Conservation (phyloP, 1,140 invertebrate species). For the Drosophila quadrilineata region DNA sequence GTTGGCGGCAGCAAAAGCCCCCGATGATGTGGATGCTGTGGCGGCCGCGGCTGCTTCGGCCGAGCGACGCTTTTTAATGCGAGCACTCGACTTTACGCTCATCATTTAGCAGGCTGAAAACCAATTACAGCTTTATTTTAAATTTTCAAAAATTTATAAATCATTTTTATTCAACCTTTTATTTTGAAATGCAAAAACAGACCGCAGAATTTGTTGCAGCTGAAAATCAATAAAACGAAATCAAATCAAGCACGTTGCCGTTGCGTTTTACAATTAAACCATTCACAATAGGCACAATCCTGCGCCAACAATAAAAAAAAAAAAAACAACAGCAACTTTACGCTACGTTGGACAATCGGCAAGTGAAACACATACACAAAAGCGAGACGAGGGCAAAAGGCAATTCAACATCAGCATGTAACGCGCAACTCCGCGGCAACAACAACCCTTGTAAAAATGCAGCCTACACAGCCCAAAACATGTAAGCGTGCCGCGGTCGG, state of each 20-base stretch:
- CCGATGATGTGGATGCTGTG: slow-evolving; percentile 28
- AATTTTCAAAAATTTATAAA: too few species aligned
- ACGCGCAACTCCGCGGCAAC: slow-evolving; percentile 72
- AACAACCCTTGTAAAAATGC: slow-evolving; percentile 72
- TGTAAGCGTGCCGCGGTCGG: slow-evolving; percentile 33
- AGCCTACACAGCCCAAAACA: too few species aligned
- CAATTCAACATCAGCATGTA: slow-evolving; percentile 27
- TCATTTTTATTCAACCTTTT: too few species aligned
- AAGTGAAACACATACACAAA: slow-evolving; percentile 63
- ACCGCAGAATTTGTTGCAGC: too few species aligned
- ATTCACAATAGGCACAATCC: slow-evolving; percentile 27
- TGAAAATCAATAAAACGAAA: slow-evolving; percentile 57
- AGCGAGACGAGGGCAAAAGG: slow-evolving; percentile 23
- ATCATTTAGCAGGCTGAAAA: slow-evolving; percentile 23
- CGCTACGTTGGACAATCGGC: slow-evolving; percentile 28
- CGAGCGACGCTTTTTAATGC: slow-evolving; percentile 70
- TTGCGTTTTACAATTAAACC: slow-evolving; percentile 48
- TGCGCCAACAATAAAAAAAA: background rate
- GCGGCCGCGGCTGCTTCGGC: slow-evolving; percentile 66
- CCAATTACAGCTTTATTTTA: background rate
- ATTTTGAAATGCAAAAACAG: too few species aligned
- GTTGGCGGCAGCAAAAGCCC: slow-evolving; percentile 30
- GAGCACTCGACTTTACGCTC: slow-evolving; percentile 69
- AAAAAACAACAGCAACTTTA: slow-evolving; percentile 35
- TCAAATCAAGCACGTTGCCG: slow-evolving; percentile 35